Evolutionary conservation across 2,113 vertebrate genomes (phyloP).

Genomic region (Rhinopomastus cyanomelas): DNA sequence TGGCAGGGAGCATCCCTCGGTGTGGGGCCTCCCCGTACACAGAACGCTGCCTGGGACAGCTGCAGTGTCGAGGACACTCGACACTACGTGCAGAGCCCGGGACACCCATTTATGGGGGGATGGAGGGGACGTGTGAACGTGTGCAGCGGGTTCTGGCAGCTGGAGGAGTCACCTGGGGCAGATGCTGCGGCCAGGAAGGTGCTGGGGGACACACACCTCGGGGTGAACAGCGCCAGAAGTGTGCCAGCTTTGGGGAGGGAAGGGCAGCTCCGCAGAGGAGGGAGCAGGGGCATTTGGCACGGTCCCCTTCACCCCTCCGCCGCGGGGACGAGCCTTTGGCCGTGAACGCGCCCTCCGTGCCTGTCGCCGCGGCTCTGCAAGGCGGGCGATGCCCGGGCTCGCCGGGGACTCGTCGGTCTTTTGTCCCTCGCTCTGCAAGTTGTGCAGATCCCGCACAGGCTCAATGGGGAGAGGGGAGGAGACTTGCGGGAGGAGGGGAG

Average conservation of each 20-base stretch:
- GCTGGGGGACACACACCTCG: no score
- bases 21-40: fast-evolving
- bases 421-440: conserved; percentile 31
- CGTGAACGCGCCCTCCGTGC: background rate
- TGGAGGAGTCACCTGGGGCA: background rate
- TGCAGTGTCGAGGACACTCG: fast-evolving
- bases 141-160: background rate
- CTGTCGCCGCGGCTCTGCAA: background rate
- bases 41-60: background rate
- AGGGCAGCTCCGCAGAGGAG: background rate
- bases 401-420: background rate
- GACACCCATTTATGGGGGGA: fast-evolving
- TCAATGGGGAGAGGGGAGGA: conserved; percentile 38
- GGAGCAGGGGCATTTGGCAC: no score
- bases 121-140: background rate
- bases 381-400: background rate
- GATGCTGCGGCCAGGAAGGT: fast-evolving
- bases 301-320: fast-evolving
- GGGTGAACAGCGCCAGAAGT: background rate
- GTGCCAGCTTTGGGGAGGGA: background rate
- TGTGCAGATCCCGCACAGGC: background rate
- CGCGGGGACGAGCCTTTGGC: fast-evolving
- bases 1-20: background rate
- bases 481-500: conserved; percentile 43
- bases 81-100: background rate